A percentile compares a stretch with the other conserved stretches of the same genome.
These are phyloP conservation scores for Psilanteris sp. DNA, from an alignment of 1,140 invertebrate genomes.

Conservation along the genomic window DNA sequence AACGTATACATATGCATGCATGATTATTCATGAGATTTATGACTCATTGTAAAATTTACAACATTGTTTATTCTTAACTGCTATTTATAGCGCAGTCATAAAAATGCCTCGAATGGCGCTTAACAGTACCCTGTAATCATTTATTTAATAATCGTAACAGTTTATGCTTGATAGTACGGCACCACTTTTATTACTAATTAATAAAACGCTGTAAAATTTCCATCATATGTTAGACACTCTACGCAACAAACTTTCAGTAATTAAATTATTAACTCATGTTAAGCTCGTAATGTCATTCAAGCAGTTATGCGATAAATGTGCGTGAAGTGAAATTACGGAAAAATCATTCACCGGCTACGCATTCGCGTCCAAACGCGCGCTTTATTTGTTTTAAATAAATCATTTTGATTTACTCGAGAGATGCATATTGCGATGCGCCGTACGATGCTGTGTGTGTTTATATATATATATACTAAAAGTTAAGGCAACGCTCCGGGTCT, in stretches of 20 bases:
- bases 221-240: constrained; percentile 11
- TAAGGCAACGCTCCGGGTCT: too few relatives aligned
- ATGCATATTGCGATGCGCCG: too few relatives aligned
- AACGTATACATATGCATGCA: constrained; percentile 41
- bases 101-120: constrained; percentile 39
- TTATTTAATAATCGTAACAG: constrained; percentile 59
- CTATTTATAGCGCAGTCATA: constrained; percentile 52
- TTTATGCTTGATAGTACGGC: constrained; percentile 30
- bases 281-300: neutral
- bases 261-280: constrained; percentile 41
- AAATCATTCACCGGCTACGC: too few relatives aligned
- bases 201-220: constrained; percentile 33
- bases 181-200: constrained; percentile 51
- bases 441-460: too few relatives aligned
- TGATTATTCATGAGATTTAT: constrained; percentile 60
- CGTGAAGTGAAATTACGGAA: neutral
- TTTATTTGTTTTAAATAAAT: too few relatives aligned
- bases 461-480: too few relatives aligned
- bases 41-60: constrained; percentile 57
- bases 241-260: constrained; percentile 25
- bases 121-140: constrained; percentile 44
- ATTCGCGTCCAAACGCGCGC: too few relatives aligned
- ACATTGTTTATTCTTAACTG: constrained; percentile 61
- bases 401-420: too few relatives aligned
- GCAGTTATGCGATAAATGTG: neutral